phyloP scores from a whole-genome alignment of 2,113 vertebrate genomes.

The Rhabdomys dilectus region DNA sequence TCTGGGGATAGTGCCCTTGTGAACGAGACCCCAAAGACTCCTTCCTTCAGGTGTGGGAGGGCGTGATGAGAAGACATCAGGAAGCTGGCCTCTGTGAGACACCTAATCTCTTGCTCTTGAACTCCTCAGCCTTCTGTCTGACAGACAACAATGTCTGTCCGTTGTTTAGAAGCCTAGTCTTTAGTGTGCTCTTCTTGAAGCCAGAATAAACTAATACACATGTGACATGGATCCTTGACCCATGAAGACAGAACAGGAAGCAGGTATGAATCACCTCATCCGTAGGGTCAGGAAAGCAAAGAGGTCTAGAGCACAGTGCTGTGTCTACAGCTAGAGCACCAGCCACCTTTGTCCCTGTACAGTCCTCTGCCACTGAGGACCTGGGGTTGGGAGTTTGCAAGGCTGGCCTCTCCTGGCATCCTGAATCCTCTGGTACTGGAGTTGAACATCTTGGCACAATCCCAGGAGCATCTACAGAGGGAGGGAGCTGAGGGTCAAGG shows the following conservation, averaged over 20 bases:
- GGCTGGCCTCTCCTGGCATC: neutral
- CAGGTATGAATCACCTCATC: neutral
- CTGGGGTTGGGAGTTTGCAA: no score
- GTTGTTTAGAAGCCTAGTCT: neutral
- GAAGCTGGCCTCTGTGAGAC: neutral
- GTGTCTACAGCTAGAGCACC: neutral
- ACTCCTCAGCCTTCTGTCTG: neutral
- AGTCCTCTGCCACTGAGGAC: neutral
- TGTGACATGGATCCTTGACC: neutral
- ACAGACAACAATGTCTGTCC: neutral
- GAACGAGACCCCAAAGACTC: neutral
- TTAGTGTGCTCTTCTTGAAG: neutral
- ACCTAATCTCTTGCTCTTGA: neutral
- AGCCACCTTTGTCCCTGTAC: neutral
- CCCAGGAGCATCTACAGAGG: neutral
- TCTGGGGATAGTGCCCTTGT: neutral
- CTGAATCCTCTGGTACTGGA: neutral
- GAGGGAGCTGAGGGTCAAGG: neutral
- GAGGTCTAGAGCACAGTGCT: neutral
- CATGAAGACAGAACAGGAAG: neutral
- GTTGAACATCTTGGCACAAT: neutral
- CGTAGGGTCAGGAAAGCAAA: neutral
- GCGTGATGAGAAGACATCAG: neutral
- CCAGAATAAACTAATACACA: neutral
- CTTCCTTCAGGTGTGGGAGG: neutral